Evolutionary conservation across 37 sponge, comb jelly and placozoan species (phyloP), one percentile per base, ranked within the genome.

Genomic region (Spongia lamella): DNA sequence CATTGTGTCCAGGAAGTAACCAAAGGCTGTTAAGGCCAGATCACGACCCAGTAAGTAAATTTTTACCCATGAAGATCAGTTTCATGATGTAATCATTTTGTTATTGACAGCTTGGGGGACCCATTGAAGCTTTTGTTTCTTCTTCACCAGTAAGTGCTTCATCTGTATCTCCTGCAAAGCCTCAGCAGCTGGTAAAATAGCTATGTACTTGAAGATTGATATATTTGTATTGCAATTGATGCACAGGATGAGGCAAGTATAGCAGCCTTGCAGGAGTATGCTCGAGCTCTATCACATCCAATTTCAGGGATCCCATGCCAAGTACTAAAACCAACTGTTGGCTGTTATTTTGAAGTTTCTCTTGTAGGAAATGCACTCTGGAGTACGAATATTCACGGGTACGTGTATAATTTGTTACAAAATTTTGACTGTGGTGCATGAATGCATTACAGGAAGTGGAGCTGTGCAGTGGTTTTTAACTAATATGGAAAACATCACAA

Each of bases 381-480:
- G 86, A n/a, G 31, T 66, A 24, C 25, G 64, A 3, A 85, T 85
- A 53, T 85, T 85, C 52, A 85, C 73, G 55, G 73, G 73, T 72
- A 32, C 2, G 35, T 26, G 20, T 55, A 19, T n/a, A n/a, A n/a
- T n/a, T n/a, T n/a, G 35, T 22, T 31, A 3, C 0, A 17, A 1
- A 36, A 0, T 20, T 58, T 22, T 2, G 2, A 55, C 9, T 6
- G 2, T 13, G 61, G 7, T 29, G 7, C 59, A n/a, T 16, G 20
- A n/a, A 50, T 30, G 59, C 30, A 29, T 78, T 20, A 30, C 60
- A 63, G 92, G 92, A 0, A 49, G 71, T 27, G 78, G 72, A 38
- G 86, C 86, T 0, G 88, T 70, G 20, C 57, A 74, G 61, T 92
- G 92, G 92, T 92, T 92, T 59, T 36, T 64, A 36, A 21, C 68